Evolutionary conservation across 2,888 invertebrate genomes (phyloP).

Genomic region (Epinotia demarniana): DNA sequence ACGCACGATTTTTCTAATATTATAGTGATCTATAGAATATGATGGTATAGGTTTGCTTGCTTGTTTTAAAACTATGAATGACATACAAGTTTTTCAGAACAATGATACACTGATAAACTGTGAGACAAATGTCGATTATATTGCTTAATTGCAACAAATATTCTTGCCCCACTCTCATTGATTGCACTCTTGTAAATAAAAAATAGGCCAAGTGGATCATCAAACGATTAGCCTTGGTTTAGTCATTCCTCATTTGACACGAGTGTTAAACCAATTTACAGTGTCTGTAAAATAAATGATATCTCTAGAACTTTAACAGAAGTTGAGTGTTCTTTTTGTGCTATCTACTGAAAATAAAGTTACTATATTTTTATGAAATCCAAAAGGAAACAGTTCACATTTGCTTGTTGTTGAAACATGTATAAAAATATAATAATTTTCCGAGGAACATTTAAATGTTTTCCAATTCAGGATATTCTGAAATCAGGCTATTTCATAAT

Average conservation of each 20-base stretch:
- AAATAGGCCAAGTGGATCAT: slow-evolving; percentile 40
- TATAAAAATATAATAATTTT: no score
- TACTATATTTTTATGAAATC: no score
- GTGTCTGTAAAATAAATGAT: neutral
- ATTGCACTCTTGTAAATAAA: slow-evolving; percentile 30
- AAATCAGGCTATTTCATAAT: no score
- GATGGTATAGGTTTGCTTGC: no score
- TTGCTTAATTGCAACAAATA: slow-evolving; percentile 3
- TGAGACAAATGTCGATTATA: neutral
- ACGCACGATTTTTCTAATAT: no score
- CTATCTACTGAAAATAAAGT: no score
- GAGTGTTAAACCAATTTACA: slow-evolving; percentile 15
- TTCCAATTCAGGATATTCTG: no score
- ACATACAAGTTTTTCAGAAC: neutral
- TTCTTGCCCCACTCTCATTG: neutral
- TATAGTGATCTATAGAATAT: no score
- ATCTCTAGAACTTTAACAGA: neutral
- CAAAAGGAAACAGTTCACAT: no score
- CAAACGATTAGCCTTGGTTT: slow-evolving; percentile 38
- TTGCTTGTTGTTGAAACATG: no score
- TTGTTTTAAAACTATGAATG: neutral
- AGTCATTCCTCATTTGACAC: slow-evolving; percentile 27
- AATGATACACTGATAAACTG: neutral
- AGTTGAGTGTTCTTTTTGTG: no score
- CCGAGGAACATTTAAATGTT: no score